These are phyloP conservation scores for Leuciscus waleckii DNA, from an alignment of 2,797 vertebrate genomes.

Conservation along the genomic window DNA sequence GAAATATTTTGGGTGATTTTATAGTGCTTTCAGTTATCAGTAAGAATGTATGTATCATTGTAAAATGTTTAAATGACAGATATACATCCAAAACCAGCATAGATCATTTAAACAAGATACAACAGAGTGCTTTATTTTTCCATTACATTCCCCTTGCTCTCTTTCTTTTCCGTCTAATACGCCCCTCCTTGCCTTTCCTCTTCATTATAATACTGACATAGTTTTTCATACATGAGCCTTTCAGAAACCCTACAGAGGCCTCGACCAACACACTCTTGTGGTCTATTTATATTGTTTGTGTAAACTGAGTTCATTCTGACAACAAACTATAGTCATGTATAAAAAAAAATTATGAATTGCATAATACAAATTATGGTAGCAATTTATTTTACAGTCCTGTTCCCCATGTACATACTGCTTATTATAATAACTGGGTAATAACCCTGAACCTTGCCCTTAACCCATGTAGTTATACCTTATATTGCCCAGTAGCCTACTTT, in stretches of 20 bases:
- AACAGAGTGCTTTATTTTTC: not conserved
- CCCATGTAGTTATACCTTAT: too few relatives aligned
- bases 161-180: not conserved
- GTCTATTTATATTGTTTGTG: slow-evolving; percentile 1
- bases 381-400: not conserved
- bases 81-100: not conserved
- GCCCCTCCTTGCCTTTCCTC: slow-evolving; percentile 11
- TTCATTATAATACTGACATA: slow-evolving; percentile 33
- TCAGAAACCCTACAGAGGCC: not conserved
- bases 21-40: not conserved
- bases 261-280: not conserved
- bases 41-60: not conserved
- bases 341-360: not conserved
- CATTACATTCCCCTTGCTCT: not conserved
- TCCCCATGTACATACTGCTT: too few relatives aligned
- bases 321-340: not conserved
- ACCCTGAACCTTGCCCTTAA: not conserved
- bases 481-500: not conserved
- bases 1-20: not conserved
- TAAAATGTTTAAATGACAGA: not conserved
- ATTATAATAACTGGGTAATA: too few relatives aligned
- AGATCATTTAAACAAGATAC: not conserved
- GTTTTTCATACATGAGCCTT: slow-evolving; percentile 21
- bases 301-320: not conserved
- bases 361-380: not conserved